These are phyloP conservation scores for Diabrotica virgifera DNA, from an alignment of 1,140 invertebrate species.

Conservation along the genomic window DNA sequence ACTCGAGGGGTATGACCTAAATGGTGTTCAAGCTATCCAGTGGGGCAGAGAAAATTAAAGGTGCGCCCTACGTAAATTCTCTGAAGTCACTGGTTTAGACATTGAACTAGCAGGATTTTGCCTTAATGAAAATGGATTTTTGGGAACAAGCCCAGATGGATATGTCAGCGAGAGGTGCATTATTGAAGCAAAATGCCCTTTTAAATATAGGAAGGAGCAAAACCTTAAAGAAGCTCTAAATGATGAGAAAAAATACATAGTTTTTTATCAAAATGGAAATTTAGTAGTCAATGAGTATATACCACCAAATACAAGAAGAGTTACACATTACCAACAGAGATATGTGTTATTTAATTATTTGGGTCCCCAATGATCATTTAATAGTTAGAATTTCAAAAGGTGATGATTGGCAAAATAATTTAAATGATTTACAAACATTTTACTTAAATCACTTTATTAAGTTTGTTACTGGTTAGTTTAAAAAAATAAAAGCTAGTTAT, in stretches of 20 bases:
- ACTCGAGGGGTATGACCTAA: conserved; percentile 22
- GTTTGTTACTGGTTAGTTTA: too few species aligned
- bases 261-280: background rate
- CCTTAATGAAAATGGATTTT: conserved; percentile 8
- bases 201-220: conserved; percentile 6
- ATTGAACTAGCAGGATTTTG: conserved; percentile 8
- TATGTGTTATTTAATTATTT: conserved; percentile 11
- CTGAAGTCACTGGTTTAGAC: background rate
- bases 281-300: conserved; percentile 4
- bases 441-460: background rate
- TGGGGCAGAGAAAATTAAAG: conserved; percentile 18
- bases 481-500: too few species aligned
- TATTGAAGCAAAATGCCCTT: conserved; percentile 16
- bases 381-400: conserved; percentile 2
- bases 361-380: conserved; percentile 6
- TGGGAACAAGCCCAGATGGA: conserved; percentile 13
- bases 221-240: background rate
- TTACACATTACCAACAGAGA: conserved; percentile 6
- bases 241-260: conserved; percentile 9
- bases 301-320: conserved; percentile 11
- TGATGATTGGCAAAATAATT: conserved; percentile 9
- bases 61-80: conserved; percentile 4
- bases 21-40: conserved; percentile 13
- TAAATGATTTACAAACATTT: conserved; percentile 12
- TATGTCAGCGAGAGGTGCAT: background rate